Percentiles rank a stretch among this genome's conserved stretches.
phyloP scores from a whole-genome alignment of 2,888 invertebrate species.

The Patella caerulea region DNA sequence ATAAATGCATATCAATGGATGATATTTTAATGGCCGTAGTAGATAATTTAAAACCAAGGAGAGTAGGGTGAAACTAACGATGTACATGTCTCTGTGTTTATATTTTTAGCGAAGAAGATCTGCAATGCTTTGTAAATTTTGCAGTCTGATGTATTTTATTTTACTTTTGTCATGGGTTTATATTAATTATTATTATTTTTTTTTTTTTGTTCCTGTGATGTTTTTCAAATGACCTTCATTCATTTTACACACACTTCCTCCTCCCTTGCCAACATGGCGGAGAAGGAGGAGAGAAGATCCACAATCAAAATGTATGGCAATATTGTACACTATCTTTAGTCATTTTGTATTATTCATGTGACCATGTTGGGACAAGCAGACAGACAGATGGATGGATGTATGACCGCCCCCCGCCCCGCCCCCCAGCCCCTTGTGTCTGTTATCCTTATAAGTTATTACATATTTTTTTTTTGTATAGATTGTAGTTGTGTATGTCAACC shows the following conservation, averaged over 20 bases:
- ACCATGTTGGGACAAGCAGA: conserved; percentile 17
- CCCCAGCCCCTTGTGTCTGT: neutral
- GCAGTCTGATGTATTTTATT: conserved; percentile 5
- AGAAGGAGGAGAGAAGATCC: neutral
- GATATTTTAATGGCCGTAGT: no score
- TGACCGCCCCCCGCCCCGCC: neutral
- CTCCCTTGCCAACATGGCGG: neutral
- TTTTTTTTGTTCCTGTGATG: conserved; percentile 2
- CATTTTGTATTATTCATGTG: conserved; percentile 29
- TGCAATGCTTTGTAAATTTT: conserved; percentile 12
- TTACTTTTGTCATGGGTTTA: conserved; percentile 5
- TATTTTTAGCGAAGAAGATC: conserved; percentile 9
- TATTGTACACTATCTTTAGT: conserved; percentile 29
- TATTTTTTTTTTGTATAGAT: conserved; percentile 13
- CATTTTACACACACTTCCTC: neutral
- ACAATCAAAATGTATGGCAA: conserved; percentile 32
- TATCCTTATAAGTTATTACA: conserved; percentile 20
- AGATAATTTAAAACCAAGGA: no score
- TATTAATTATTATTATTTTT: no score
- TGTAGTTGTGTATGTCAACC: conserved; percentile 12
- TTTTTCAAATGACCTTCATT: neutral
- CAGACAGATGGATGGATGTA: conserved; percentile 22
- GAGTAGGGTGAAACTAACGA: neutral
- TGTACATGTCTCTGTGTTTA: neutral
- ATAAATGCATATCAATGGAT: no score